A percentile compares a stretch with the other conserved stretches of the same genome.
These are phyloP conservation scores for Palythoa grandiflora DNA, from an alignment of 92 coral and sea anemone genomes.

Conservation along the genomic window DNA sequence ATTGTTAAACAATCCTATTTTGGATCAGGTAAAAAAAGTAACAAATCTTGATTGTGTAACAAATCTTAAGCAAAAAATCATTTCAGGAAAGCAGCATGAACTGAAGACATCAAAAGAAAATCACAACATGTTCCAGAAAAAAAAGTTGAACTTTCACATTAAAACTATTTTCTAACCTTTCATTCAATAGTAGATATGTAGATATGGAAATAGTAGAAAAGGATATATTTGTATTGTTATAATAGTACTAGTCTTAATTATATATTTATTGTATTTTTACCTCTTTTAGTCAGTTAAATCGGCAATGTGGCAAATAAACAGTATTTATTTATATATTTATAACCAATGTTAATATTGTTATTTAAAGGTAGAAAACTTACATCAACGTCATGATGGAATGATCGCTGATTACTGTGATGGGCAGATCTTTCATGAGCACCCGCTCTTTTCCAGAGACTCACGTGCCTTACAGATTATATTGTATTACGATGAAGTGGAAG, in stretches of 20 bases:
- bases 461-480: constrained; percentile 16
- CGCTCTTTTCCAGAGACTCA: no score
- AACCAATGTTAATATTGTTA: no score
- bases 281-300: no score
- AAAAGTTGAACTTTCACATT: neutral
- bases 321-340: no score
- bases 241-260: constrained; percentile 35
- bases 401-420: no score
- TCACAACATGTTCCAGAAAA: neutral
- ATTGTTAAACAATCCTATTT: constrained; percentile 38
- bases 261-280: neutral
- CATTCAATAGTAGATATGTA: no score
- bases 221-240: constrained; percentile 13
- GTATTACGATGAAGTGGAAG: constrained; percentile 58
- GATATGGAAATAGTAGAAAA: constrained; percentile 12
- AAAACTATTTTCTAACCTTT: neutral
- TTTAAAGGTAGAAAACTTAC: no score
- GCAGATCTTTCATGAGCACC: no score
- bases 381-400: no score
- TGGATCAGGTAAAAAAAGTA: constrained; percentile 47
- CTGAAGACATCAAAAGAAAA: neutral
- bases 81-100: constrained; percentile 12
- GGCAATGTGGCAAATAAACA: no score
- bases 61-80: neutral
- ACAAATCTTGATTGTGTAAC: no score